Evolutionary conservation across 30 jellyfish, hydroid and myxozoan species (phyloP).

Genomic region (Pelagia noctiluca): DNA sequence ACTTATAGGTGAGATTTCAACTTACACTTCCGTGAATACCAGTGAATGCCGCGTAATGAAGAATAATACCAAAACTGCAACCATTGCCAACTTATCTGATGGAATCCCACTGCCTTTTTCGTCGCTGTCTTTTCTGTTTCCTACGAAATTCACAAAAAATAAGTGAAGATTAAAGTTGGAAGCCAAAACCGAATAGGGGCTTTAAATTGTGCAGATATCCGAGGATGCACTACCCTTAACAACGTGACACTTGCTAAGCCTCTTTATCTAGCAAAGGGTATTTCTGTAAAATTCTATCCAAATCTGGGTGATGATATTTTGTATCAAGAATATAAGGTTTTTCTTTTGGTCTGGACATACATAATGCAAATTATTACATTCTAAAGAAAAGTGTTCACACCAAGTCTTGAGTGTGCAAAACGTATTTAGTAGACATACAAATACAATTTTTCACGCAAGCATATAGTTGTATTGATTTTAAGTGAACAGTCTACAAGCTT

Average conservation of each 20-base stretch:
- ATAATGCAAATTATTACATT: neutral
- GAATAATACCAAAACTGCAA: constrained; percentile 25
- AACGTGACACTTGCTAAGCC: too few species aligned
- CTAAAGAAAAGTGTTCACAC: neutral
- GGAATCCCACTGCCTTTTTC: constrained; percentile 4
- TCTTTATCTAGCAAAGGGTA: neutral
- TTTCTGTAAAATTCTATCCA: too few species aligned
- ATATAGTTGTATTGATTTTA: neutral
- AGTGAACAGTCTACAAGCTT: neutral
- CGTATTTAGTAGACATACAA: neutral
- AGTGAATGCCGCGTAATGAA: constrained; percentile 41
- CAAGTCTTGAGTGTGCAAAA: neutral
- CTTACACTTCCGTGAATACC: constrained; percentile 76
- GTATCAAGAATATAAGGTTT: neutral
- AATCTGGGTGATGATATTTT: neutral
- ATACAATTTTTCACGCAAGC: neutral
- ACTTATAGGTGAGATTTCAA: too few species aligned
- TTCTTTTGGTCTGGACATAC: neutral
- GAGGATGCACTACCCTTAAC: too few species aligned
- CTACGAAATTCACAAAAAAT: neutral
- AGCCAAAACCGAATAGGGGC: neutral
- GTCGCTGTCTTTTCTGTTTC: neutral
- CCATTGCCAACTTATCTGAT: constrained; percentile 60
- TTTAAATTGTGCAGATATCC: too few species aligned
- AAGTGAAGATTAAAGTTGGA: neutral